These are phyloP conservation scores for Chelon auratus DNA, from an alignment of 2,797 vertebrate species.

Conservation along the genomic window DNA sequence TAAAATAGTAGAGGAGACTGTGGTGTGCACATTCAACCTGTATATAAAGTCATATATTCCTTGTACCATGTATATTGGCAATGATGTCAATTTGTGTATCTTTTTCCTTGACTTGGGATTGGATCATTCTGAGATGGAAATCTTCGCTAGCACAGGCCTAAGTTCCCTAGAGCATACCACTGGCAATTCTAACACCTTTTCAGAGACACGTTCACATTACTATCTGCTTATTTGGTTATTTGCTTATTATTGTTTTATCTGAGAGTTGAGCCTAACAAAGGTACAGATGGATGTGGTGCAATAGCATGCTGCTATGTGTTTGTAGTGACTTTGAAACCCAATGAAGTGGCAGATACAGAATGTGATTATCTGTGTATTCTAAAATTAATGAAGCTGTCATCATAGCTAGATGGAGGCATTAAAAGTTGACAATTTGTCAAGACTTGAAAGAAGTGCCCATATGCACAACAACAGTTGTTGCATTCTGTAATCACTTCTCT, in stretches of 20 bases:
- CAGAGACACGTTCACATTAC: neutral
- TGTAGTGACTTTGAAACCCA: neutral
- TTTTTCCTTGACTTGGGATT: too few relatives aligned
- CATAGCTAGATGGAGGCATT: too few relatives aligned
- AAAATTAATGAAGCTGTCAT: too few relatives aligned
- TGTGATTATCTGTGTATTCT: too few relatives aligned
- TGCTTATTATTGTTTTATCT: neutral
- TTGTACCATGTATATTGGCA: neutral
- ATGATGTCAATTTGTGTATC: neutral
- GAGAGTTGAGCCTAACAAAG: neutral
- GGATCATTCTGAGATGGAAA: neutral
- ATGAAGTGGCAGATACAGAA: neutral
- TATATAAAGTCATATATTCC: neutral
- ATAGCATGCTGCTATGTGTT: neutral
- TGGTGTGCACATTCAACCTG: neutral
- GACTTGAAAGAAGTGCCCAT: too few relatives aligned
- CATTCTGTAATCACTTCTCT: too few relatives aligned
- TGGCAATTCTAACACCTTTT: constrained; percentile 7
- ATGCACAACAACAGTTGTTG: too few relatives aligned
- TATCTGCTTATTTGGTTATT: neutral
- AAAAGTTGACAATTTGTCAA: too few relatives aligned
- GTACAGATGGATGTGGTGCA: neutral
- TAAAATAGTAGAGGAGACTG: constrained; percentile 13
- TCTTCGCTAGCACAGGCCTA: neutral
- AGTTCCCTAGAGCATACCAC: constrained; percentile 15